Conservation (phyloP, 2,113 vertebrate genomes). For the Ammospiza caudacuta region DNA sequence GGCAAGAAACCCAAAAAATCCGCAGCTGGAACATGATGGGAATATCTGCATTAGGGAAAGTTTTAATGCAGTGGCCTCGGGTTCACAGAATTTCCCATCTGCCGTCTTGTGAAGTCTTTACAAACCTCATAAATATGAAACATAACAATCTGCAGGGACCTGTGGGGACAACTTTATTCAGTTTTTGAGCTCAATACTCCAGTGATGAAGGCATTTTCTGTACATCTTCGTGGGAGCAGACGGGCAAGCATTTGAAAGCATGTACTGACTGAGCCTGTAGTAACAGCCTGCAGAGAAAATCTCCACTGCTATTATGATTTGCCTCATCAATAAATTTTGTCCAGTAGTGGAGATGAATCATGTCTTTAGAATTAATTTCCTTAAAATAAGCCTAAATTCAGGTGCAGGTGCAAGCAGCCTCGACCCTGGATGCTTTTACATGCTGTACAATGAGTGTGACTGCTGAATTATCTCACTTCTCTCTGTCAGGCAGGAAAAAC, state of each 20-base stretch:
- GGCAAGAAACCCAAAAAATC: background rate
- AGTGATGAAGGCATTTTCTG: background rate
- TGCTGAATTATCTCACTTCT: background rate
- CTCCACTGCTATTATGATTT: background rate
- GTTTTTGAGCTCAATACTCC: background rate
- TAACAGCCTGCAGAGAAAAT: background rate
- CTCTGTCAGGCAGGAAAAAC: background rate
- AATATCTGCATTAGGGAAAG: background rate
- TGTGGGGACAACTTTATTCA: background rate
- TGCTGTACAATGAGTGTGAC: background rate
- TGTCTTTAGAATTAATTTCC: background rate
- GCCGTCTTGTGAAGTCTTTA: background rate
- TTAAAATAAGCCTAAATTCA: slow-evolving; percentile 1
- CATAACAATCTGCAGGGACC: background rate
- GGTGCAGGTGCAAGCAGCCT: background rate
- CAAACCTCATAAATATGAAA: background rate
- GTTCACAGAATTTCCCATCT: background rate
- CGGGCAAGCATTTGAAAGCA: background rate
- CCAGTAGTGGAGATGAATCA: background rate
- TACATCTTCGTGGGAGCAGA: background rate
- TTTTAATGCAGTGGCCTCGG: background rate
- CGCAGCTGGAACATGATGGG: fast-evolving
- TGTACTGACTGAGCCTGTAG: background rate
- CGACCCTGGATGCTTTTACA: background rate
- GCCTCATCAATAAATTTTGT: background rate